These are phyloP conservation scores for Mythimna ferrago DNA, from an alignment of 2,888 invertebrate genomes.

Conservation along the genomic window DNA sequence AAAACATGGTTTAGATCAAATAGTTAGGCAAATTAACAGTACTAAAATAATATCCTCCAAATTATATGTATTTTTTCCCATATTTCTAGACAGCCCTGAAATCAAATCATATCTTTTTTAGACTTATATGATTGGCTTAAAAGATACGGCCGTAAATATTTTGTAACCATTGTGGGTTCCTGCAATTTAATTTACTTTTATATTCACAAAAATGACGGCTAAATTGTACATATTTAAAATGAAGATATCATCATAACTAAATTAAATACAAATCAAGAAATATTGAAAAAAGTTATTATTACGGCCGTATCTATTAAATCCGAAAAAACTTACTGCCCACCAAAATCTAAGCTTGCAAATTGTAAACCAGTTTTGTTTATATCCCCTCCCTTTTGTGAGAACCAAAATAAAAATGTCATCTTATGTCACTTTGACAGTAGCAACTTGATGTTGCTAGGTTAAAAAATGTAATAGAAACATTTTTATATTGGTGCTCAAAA, in stretches of 20 bases:
- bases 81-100: constrained; percentile 61
- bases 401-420: constrained; percentile 12
- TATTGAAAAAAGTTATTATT: constrained; percentile 8
- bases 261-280: constrained; percentile 3
- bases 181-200: constrained; percentile 14
- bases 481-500: constrained; percentile 46
- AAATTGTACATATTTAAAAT: constrained; percentile 19
- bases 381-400: constrained; percentile 55
- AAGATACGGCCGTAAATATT: constrained; percentile 53
- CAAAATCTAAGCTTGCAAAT: constrained; percentile 65
- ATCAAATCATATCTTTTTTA: constrained; percentile 58
- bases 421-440: constrained; percentile 11
- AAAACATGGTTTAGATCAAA: constrained; percentile 9
- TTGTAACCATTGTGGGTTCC: background rate
- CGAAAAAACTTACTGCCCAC: constrained; percentile 65
- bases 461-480: constrained; percentile 5
- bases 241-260: background rate
- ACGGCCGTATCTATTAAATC: constrained; percentile 50
- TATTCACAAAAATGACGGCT: constrained; percentile 1
- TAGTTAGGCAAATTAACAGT: constrained; percentile 3
- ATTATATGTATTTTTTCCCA: constrained; percentile 2
- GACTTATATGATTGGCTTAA: constrained; percentile 51
- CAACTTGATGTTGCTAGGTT: constrained; percentile 22
- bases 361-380: constrained; percentile 42
- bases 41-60: background rate